A percentile compares a stretch with the other conserved stretches of the same genome.
phyloP scores from a whole-genome alignment of 2,888 invertebrate species.

The Lasius fuliginosus region DNA sequence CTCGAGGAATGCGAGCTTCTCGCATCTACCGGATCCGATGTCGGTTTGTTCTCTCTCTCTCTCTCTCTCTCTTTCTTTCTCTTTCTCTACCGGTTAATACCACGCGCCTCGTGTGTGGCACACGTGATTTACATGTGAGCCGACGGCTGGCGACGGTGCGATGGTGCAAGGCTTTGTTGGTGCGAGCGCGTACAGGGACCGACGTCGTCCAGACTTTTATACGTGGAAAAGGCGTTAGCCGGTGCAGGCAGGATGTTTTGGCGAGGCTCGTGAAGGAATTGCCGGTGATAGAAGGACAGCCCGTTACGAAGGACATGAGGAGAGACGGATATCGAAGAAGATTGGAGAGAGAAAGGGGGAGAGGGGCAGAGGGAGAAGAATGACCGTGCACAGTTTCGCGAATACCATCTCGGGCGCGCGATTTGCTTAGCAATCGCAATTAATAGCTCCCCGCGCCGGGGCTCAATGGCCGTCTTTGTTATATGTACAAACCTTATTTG shows the following conservation, averaged over 20 bases:
- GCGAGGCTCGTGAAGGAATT: slow-evolving; percentile 78
- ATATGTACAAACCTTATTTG: slow-evolving; percentile 48
- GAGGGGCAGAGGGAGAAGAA: slow-evolving; percentile 14
- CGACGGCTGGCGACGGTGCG: slow-evolving; percentile 65
- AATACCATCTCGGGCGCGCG: slow-evolving; percentile 38
- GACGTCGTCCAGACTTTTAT: slow-evolving; percentile 64
- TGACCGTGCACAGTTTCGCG: slow-evolving; percentile 50
- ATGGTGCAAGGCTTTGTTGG: slow-evolving; percentile 51
- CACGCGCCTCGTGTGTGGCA: slow-evolving; percentile 73
- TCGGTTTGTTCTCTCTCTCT: slow-evolving; percentile 32
- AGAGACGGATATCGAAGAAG: slow-evolving; percentile 4
- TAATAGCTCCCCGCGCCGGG: slow-evolving; percentile 41
- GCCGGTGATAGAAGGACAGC: slow-evolving; percentile 65
- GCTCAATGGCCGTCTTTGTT: slow-evolving; percentile 51
- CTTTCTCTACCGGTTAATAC: slow-evolving; percentile 49
- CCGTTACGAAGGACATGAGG: slow-evolving; percentile 45
- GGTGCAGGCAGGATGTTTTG: slow-evolving; percentile 76
- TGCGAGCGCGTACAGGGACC: slow-evolving; percentile 25
- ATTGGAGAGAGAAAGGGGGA: background rate
- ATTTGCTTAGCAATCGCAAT: slow-evolving; percentile 56
- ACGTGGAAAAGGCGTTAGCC: slow-evolving; percentile 69
- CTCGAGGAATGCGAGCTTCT: slow-evolving; percentile 48
- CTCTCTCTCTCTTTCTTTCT: slow-evolving; percentile 51
- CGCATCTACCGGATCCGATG: slow-evolving; percentile 60
- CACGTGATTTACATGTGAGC: slow-evolving; percentile 77